Conservation (phyloP, 2,797 vertebrate species). For the Nannoperca obscura region DNA sequence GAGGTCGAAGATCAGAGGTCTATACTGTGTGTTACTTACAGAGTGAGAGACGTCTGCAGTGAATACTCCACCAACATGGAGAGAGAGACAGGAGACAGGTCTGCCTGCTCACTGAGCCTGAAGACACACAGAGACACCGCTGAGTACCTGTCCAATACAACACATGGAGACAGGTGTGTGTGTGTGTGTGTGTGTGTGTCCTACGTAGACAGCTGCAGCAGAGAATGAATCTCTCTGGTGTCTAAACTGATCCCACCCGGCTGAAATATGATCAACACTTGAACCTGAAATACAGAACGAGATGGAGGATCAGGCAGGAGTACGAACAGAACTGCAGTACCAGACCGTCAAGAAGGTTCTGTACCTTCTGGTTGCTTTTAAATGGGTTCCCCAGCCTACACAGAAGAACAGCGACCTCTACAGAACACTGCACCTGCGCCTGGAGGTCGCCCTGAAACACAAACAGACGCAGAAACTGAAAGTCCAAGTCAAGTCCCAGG, state of each 20-base stretch:
- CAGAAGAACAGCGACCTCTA: slow-evolving; percentile 69
- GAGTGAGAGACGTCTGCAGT: slow-evolving; percentile 83
- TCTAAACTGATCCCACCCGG: slow-evolving; percentile 83
- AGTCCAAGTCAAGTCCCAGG: not conserved
- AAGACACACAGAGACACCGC: slow-evolving; percentile 34
- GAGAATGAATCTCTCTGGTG: slow-evolving; percentile 79
- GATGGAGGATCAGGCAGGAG: not conserved
- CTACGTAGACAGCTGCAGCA: slow-evolving; percentile 91
- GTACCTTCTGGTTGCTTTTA: slow-evolving; percentile 84
- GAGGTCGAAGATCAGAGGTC: slow-evolving; percentile 1
- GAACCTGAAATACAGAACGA: slow-evolving; percentile 78
- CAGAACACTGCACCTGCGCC: slow-evolving; percentile 39
- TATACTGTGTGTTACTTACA: slow-evolving; percentile 82
- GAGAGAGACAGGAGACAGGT: slow-evolving; percentile 80
- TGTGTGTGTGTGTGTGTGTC: slow-evolving; percentile 53
- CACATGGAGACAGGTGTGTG: not conserved
- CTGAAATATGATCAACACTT: slow-evolving; percentile 88
- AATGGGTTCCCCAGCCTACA: slow-evolving; percentile 94
- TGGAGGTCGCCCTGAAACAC: slow-evolving; percentile 48
- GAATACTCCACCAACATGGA: slow-evolving; percentile 87
- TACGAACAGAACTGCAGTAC: not conserved
- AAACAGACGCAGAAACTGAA: not conserved
- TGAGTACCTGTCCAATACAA: not conserved
- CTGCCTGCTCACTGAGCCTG: slow-evolving; percentile 89
- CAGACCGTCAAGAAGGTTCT: accelerated